phyloP scores from a whole-genome alignment of 1,140 invertebrate genomes.

The Pollicipes pollicipes region DNA sequence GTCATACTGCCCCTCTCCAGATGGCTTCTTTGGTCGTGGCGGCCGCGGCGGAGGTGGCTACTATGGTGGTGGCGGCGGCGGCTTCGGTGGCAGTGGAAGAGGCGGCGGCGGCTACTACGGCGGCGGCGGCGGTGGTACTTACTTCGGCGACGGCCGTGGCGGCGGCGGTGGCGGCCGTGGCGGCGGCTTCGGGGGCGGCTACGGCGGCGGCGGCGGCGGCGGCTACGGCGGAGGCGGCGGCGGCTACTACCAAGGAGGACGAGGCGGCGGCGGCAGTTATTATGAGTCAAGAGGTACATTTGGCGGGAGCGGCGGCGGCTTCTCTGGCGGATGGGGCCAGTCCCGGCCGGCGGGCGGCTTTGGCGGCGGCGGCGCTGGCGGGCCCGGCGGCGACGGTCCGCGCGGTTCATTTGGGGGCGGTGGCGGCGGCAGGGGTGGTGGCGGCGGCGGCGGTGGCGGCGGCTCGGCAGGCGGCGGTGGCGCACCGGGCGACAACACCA shows the following conservation, averaged over 20 bases:
- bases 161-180: background rate
- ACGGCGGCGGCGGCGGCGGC: slow-evolving; percentile 3
- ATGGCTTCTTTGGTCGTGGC: slow-evolving; percentile 24
- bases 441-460: background rate
- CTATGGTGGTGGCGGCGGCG: slow-evolving; percentile 20
- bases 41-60: slow-evolving; percentile 21
- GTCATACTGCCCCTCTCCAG: too few relatives aligned
- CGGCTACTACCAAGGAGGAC: background rate
- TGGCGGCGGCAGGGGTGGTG: background rate
- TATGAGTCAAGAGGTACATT: background rate
- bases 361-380: background rate
- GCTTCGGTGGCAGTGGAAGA: too few relatives aligned
- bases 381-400: background rate
- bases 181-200: background rate
- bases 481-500: background rate
- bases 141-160: background rate
- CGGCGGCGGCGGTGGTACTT: background rate
- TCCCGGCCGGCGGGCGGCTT: too few relatives aligned
- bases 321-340: background rate
- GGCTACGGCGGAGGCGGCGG: background rate
- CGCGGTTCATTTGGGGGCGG: background rate
- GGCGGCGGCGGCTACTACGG: background rate
- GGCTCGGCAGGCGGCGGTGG: background rate
- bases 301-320: background rate
- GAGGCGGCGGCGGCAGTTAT: background rate